phyloP scores from a whole-genome alignment of 2,113 vertebrate genomes.

The Donacobius atricapilla region DNA sequence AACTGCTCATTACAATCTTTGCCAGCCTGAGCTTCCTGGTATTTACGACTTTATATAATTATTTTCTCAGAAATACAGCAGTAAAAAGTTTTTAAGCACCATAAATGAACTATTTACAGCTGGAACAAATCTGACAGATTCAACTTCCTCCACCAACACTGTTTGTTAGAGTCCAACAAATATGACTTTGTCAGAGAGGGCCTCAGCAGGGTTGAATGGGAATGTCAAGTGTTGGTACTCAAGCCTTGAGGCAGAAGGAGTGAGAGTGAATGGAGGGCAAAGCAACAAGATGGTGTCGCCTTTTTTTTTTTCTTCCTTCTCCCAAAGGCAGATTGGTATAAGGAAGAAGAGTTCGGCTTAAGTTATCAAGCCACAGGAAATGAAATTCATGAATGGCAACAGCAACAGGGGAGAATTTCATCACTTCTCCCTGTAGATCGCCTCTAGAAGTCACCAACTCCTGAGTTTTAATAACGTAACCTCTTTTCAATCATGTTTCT shows the following conservation, averaged over 20 bases:
- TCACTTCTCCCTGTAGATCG: rapidly evolving
- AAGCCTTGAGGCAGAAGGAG: not conserved
- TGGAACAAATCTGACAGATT: not conserved
- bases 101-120: not conserved
- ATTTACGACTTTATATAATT: not conserved
- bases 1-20: not conserved
- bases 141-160: not conserved
- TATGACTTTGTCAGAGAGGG: not conserved
- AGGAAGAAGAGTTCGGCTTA: not conserved
- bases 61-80: not conserved
- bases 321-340: not conserved
- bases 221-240: rapidly evolving
- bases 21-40: not conserved
- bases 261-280: not conserved
- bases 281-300: not conserved
- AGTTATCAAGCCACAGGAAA: not conserved
- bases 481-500: not conserved
- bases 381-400: not conserved
- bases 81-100: not conserved
- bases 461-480: not conserved
- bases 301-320: not conserved
- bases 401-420: not conserved
- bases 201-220: not conserved
- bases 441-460: not conserved
- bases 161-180: not conserved